A percentile compares a stretch with the other conserved stretches of the same genome.
phyloP scores from a whole-genome alignment of 2,113 vertebrate genomes.

The Colistium nudipinnis region DNA sequence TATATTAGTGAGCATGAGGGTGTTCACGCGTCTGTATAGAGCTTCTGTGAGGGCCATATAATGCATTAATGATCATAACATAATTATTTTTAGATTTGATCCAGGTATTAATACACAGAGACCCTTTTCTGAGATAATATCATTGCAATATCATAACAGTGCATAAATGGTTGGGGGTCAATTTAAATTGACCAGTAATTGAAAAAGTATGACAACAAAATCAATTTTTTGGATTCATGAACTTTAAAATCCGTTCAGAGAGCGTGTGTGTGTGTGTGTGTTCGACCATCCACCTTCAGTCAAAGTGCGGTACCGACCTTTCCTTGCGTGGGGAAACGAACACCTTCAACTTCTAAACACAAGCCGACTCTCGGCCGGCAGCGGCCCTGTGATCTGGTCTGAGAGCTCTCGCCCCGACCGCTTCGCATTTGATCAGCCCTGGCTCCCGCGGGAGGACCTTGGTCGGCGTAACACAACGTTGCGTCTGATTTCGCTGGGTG shows the following conservation, averaged over 20 bases:
- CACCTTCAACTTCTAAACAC: conserved; percentile 18
- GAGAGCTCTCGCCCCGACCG: conserved; percentile 18
- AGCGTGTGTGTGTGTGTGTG: too few species aligned
- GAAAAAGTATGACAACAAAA: too few species aligned
- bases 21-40: not conserved
- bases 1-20: not conserved
- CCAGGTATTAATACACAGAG: not conserved
- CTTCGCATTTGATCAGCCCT: conserved; percentile 59
- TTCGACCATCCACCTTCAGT: not conserved
- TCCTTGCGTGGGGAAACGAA: conserved; percentile 1
- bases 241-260: too few species aligned
- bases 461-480: conserved; percentile 69
- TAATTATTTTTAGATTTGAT: not conserved
- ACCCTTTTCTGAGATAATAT: not conserved
- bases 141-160: too few species aligned
- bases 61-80: not conserved
- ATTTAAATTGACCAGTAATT: too few species aligned
- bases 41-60: not conserved
- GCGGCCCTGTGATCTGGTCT: not conserved
- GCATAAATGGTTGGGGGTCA: not conserved
- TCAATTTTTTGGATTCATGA: too few species aligned
- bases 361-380: conserved; percentile 30
- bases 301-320: not conserved
- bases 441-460: conserved; percentile 54
- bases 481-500: conserved; percentile 62